A percentile compares a stretch with the other conserved stretches of the same genome.
Evolutionary conservation across 2,888 invertebrate species (phyloP).

Genomic region (Mythimna loreyi): DNA sequence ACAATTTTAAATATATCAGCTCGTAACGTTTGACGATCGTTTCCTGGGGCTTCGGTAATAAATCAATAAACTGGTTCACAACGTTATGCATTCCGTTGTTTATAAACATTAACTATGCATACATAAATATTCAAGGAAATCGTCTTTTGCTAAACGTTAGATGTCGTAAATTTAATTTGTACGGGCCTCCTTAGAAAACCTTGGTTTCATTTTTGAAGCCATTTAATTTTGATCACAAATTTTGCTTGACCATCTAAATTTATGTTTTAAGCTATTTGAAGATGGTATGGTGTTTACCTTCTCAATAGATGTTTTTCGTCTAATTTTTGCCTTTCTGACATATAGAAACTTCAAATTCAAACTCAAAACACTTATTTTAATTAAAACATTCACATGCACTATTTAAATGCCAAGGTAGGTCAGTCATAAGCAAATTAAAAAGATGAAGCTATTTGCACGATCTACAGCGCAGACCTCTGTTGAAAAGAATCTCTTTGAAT

Average conservation of each 20-base stretch:
- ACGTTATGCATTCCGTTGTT: conserved; percentile 56
- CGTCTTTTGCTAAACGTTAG: conserved; percentile 36
- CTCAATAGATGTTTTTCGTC: too few relatives aligned
- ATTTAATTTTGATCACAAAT: background rate
- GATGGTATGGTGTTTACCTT: too few relatives aligned
- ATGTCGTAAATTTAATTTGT: conserved; percentile 15
- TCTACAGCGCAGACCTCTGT: too few relatives aligned
- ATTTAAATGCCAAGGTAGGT: too few relatives aligned
- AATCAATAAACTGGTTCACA: conserved; percentile 67
- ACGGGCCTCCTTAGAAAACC: background rate
- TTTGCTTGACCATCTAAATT: background rate
- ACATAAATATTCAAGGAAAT: conserved; percentile 52
- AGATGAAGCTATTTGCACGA: too few relatives aligned
- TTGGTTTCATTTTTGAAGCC: conserved; percentile 2
- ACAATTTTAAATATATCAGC: conserved; percentile 66
- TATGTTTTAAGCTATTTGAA: background rate
- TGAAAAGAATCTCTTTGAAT: too few relatives aligned
- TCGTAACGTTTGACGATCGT: conserved; percentile 65
- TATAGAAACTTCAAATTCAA: too few relatives aligned
- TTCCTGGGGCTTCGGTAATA: conserved; percentile 65
- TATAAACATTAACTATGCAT: conserved; percentile 48
- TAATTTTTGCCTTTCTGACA: too few relatives aligned
- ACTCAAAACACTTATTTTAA: too few relatives aligned
- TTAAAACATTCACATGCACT: too few relatives aligned
- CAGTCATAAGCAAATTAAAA: too few relatives aligned